Evolutionary conservation across 2,113 vertebrate genomes (phyloP).

Genomic region (Trichechus manatus): DNA sequence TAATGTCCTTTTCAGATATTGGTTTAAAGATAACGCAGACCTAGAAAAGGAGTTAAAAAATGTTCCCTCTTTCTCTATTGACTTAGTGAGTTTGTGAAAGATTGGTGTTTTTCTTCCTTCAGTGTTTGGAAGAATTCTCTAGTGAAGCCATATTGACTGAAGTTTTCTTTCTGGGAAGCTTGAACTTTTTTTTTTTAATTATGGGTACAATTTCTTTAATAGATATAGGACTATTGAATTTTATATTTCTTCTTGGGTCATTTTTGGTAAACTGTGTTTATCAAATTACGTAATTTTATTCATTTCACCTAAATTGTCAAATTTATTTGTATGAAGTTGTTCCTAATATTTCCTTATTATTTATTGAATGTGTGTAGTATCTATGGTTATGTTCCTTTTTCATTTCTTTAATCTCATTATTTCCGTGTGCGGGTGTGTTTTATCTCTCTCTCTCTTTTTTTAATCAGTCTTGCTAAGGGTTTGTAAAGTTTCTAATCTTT

Average conservation of each 20-base stretch:
- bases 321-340: not conserved
- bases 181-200: not conserved
- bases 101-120: not conserved
- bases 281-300: no score
- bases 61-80: not conserved
- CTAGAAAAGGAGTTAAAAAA: not conserved
- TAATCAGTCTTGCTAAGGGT: not conserved
- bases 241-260: no score
- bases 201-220: not conserved
- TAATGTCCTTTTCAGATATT: not conserved
- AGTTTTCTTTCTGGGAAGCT: not conserved
- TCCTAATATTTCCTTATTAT: not conserved
- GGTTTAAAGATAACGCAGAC: not conserved
- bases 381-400: not conserved
- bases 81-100: not conserved
- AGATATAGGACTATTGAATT: not conserved
- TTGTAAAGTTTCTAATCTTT: not conserved
- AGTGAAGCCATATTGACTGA: not conserved
- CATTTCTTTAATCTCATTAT: not conserved
- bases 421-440: not conserved
- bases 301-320: not conserved
- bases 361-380: not conserved
- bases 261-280: no score
- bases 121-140: not conserved
- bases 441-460: not conserved